A percentile compares a stretch with the other conserved stretches of the same genome.
These are phyloP conservation scores for Meandrusa payeni DNA, from an alignment of 2,888 invertebrate genomes.

Conservation along the genomic window DNA sequence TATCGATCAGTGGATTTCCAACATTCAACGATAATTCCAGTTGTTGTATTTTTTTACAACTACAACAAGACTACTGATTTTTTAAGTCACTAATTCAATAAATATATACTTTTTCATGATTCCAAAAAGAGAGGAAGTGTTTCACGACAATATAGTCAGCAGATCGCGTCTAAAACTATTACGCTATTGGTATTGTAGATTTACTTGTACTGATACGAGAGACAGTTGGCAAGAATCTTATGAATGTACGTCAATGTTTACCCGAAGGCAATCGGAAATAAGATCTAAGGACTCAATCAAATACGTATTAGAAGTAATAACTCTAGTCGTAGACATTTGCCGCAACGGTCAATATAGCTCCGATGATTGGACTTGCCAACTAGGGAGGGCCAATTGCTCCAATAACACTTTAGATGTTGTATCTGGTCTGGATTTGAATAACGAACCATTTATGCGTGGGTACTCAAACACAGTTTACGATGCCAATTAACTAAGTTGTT, in stretches of 20 bases:
- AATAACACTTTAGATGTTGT: conserved; percentile 16
- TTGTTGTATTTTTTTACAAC: no score
- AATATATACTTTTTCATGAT: no score
- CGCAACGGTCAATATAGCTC: neutral
- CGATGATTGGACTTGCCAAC: neutral
- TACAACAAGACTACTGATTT: no score
- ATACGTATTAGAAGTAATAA: neutral
- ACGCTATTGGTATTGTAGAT: no score
- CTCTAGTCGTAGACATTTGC: conserved; percentile 2
- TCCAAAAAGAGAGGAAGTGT: no score
- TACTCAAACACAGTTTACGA: conserved; percentile 19
- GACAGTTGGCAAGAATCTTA: conserved; percentile 1
- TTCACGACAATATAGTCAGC: no score
- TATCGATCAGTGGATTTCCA: no score
- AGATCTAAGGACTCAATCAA: conserved; percentile 5
- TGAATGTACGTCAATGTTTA: neutral
- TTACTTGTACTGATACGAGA: no score
- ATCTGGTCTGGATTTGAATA: conserved; percentile 18
- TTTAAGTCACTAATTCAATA: no score
- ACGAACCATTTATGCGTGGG: conserved; percentile 17
- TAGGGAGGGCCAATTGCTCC: conserved; percentile 9
- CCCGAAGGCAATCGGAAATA: neutral
- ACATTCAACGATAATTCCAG: no score
- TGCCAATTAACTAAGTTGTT: conserved; percentile 19
- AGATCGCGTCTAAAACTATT: no score